Percentiles rank a stretch among this genome's conserved stretches.
phyloP scores from a whole-genome alignment of 2,888 invertebrate genomes.

The Loripinus fragilis region DNA sequence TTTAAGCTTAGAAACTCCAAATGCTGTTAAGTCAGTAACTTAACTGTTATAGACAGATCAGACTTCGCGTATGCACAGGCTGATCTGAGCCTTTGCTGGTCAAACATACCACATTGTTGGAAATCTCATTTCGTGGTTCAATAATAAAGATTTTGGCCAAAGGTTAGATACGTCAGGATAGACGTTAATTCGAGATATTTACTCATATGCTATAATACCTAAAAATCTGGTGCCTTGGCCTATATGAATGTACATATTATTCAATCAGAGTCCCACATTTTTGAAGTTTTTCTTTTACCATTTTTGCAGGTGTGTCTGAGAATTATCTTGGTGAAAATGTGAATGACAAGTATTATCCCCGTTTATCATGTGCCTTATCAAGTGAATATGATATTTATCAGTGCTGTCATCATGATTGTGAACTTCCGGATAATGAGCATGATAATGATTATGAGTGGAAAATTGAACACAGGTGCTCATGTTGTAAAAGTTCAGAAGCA shows the following conservation, averaged over 20 bases:
- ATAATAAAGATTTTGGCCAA: too few species aligned
- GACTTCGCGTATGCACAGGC: neutral
- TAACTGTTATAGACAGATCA: neutral
- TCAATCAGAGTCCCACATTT: too few species aligned
- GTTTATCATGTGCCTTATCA: conserved; percentile 59
- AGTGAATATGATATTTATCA: conserved; percentile 39
- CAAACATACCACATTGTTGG: neutral
- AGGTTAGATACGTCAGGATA: too few species aligned
- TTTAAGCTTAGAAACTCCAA: too few species aligned
- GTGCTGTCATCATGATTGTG: conserved; percentile 40
- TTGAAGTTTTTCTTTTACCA: too few species aligned
- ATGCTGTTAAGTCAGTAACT: too few species aligned
- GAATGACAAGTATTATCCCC: conserved; percentile 54
- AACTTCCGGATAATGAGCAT: conserved; percentile 43
- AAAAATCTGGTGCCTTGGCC: too few species aligned
- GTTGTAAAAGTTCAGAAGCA: conserved; percentile 41
- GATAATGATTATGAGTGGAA: conserved; percentile 42
- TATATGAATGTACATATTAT: too few species aligned
- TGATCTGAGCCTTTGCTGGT: neutral
- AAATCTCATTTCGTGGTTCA: neutral
- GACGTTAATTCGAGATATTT: too few species aligned
- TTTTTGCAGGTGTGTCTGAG: conserved; percentile 38
- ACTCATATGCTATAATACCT: too few species aligned
- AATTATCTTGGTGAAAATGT: conserved; percentile 36
- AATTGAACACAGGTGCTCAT: conserved; percentile 28